Evolutionary conservation across 1,140 invertebrate species (phyloP), one percentile per base, ranked within the genome.

Genomic region (Ladona fulva): DNA sequence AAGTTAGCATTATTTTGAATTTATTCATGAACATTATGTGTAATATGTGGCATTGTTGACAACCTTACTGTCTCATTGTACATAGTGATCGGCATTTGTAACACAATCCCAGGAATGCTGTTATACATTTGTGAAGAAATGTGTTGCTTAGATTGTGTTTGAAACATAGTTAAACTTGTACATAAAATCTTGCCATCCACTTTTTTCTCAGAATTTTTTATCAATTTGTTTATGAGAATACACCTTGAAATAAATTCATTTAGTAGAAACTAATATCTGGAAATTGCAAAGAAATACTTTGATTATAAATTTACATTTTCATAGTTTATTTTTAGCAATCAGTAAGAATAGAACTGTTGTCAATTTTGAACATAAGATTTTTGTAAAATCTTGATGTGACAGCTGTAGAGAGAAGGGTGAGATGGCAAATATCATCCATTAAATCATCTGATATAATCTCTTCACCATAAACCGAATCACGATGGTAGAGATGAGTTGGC

Each of bases 31-130:
- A 75, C 29, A 75, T 77, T 75, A 22, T n/a, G 73, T 74, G n/a
- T 75, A 52, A 25, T 77, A 66, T 66, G 52, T 66, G 52, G 52
- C 52, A 66, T 66, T 66, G 52, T 66, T 66, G 52, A 66, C 52
- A 6, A 66, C 22, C 14, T 37, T 66, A 6, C 22, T 42, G 24
- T 75, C 16, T 75, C 74, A 75, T 66, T 66, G 52, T 66, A 66
- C n/a, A 66, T 66, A 66, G 52, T 66, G 52, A 6, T 66, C 52
- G n/a, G 52, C 52, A 66, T 66, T 66, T 66, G 52, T 37, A 12
- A 66, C 52, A 66, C 52, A 22, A 19, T 66, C 52, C 52, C 52
- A 66, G 52, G 52, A 66, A 66, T 66, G 52, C 52, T 66, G 12
- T 66, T 66, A 66, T 66, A 66, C 52, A 19, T 66, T 66, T 66